Base-by-base conservation (phyloP, 2,797 vertebrate species). In the Cichlasoma orientale region DNA sequence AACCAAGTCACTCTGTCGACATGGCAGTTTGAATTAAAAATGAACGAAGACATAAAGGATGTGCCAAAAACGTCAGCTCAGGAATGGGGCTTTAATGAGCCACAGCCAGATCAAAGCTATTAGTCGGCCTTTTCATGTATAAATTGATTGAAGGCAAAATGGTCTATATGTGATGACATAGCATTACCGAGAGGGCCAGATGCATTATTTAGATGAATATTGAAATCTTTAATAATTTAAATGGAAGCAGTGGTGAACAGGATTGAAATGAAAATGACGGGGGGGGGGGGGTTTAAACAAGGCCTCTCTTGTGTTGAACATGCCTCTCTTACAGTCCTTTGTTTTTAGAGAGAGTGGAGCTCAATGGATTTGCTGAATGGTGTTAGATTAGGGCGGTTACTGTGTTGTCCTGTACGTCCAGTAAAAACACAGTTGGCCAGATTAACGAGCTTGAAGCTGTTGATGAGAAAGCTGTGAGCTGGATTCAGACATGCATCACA, bases 31-130 rank as follows among this genome's bases (percentile, higher is more conserved):
- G 13, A 18, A 59, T 73, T 6, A 74, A 69, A 55, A 47, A 78
- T 31, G 1, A 18, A 70, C 36, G 18, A 59, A 44, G 23, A 25
- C 3, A 16, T 47, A 50, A 29, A 41, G 23, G 66, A 66, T 47
- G 11, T 55, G 56, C 31, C 54, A 41, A 58, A 77, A 56, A 55
- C 4, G 16, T 68, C 31, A 13, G 53, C 41, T 68, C 61, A 76
- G 27, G 31, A 33, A 21, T 8, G 4, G 38, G 38, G 50, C 25
- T 72, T 33, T 10, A 52, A 47, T 3, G 13, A 63, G 38, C 29
- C 56, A 12, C 61, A 47, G 10, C 10, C 29, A 76, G 56, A 72
- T 72, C 57, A 77, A 75, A 63, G 10, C 50, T 53, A 41, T 53
- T 56, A 21, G n/a, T 8, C 1, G 2, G 13, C 23, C 31, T 38